A percentile compares a stretch with the other conserved stretches of the same genome.
Conservation (phyloP, 1,140 invertebrate genomes). For the Cyclina sinensis region DNA sequence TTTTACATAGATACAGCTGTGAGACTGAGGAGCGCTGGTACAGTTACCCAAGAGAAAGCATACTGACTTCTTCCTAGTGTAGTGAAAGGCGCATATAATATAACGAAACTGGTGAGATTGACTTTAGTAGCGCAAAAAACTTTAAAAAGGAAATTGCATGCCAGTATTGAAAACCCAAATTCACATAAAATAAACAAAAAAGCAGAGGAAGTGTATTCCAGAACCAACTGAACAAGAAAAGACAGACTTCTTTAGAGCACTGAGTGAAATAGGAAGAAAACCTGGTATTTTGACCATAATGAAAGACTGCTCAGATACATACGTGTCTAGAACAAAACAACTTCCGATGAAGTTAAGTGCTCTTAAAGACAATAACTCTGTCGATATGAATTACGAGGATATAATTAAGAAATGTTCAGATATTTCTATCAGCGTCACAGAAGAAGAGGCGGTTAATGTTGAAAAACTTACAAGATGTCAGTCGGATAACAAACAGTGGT, state of each 20-base stretch:
- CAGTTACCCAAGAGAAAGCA: constrained; percentile 44
- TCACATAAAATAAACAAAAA: not conserved
- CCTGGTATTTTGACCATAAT: constrained; percentile 49
- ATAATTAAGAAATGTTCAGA: constrained; percentile 38
- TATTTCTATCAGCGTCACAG: constrained; percentile 10
- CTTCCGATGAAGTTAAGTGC: constrained; percentile 32
- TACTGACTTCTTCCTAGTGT: constrained; percentile 48
- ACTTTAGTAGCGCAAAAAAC: constrained; percentile 47
- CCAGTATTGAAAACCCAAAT: not conserved
- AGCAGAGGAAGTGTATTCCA: not conserved
- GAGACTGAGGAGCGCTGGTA: constrained; percentile 2
- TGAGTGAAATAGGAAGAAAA: constrained; percentile 27
- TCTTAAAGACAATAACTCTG: constrained; percentile 9
- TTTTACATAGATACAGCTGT: constrained; percentile 60
- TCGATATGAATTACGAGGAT: not conserved
- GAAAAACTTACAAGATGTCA: too few relatives aligned
- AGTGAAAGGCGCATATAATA: constrained; percentile 12
- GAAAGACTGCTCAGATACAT: constrained; percentile 37
- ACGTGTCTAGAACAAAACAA: constrained; percentile 10
- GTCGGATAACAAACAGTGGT: too few relatives aligned
- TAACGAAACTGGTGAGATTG: constrained; percentile 15
- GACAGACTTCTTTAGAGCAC: not conserved
- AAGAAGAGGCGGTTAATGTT: too few relatives aligned
- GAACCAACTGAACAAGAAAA: constrained; percentile 19
- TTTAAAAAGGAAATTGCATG: constrained; percentile 39